Percentiles rank a stretch among this genome's conserved stretches.
phyloP scores from a whole-genome alignment of 2,797 vertebrate genomes.

The Acanthurus tractus region DNA sequence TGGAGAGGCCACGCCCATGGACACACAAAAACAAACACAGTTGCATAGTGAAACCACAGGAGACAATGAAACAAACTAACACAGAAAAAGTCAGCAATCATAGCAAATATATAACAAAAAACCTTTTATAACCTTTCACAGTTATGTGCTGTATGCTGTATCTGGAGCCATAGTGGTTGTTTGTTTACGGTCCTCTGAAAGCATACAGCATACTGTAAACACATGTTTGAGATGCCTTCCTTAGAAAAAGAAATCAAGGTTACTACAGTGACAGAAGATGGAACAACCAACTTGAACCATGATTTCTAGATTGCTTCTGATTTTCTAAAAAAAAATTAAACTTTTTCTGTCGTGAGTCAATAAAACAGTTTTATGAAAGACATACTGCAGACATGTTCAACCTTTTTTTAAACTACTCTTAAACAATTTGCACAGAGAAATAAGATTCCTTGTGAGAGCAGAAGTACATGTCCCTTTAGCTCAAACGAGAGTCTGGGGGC shows the following conservation, averaged over 20 bases:
- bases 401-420: slow-evolving; percentile 34
- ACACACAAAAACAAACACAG: no score
- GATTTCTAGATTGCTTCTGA: slow-evolving; percentile 22
- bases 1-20: no score
- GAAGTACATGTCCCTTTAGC: slow-evolving; percentile 22
- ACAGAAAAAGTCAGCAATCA: no score
- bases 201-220: neutral
- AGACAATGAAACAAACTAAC: no score
- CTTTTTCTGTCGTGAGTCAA: slow-evolving; percentile 29
- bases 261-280: slow-evolving; percentile 13
- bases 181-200: no score
- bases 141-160: no score
- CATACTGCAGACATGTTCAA: slow-evolving; percentile 50
- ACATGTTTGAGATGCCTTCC: slow-evolving; percentile 9
- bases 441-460: slow-evolving; percentile 33
- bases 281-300: slow-evolving; percentile 4
- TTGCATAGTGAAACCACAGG: no score
- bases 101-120: no score
- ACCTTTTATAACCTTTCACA: no score
- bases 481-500: slow-evolving; percentile 1
- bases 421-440: slow-evolving; percentile 57
- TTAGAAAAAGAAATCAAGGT: slow-evolving; percentile 14
- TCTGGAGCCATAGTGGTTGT: no score
- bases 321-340: slow-evolving; percentile 19
- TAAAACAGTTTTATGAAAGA: slow-evolving; percentile 44